These are phyloP conservation scores for Sphaerodactylus townsendi DNA, from an alignment of 2,113 vertebrate genomes.

Conservation along the genomic window DNA sequence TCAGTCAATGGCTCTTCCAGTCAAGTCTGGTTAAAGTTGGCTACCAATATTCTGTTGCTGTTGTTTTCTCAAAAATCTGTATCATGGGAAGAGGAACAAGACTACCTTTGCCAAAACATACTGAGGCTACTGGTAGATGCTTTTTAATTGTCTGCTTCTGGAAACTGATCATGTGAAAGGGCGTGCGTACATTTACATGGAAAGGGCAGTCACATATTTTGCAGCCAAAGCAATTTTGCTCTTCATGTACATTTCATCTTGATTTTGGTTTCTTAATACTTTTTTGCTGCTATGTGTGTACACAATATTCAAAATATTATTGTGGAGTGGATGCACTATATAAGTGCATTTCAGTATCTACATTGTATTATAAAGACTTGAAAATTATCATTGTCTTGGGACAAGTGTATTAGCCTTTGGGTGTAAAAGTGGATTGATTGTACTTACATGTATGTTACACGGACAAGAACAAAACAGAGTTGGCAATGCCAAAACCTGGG, in stretches of 20 bases:
- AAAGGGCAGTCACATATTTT: neutral
- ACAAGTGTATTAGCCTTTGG: no score
- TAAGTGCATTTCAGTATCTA: no score
- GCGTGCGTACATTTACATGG: neutral
- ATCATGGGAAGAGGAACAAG: neutral
- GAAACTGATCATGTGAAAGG: slow-evolving; percentile 1
- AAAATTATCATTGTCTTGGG: no score
- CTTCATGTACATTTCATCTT: neutral
- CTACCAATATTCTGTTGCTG: neutral
- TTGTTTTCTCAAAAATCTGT: neutral
- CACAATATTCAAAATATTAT: no score
- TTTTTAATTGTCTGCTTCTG: slow-evolving; percentile 20
- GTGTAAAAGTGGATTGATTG: no score
- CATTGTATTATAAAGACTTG: no score
- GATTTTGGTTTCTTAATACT: neutral
- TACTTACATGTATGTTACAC: no score
- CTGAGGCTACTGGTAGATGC: slow-evolving; percentile 2
- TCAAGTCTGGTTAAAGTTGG: slow-evolving; percentile 3
- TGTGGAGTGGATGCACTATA: no score
- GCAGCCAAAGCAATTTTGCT: neutral
- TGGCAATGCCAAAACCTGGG: neutral
- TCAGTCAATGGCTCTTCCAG: neutral
- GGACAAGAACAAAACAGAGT: neutral
- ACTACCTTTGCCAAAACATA: slow-evolving; percentile 6
- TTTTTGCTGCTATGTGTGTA: neutral